Conservation (phyloP, 2,797 vertebrate genomes). For the Chanos chanos region DNA sequence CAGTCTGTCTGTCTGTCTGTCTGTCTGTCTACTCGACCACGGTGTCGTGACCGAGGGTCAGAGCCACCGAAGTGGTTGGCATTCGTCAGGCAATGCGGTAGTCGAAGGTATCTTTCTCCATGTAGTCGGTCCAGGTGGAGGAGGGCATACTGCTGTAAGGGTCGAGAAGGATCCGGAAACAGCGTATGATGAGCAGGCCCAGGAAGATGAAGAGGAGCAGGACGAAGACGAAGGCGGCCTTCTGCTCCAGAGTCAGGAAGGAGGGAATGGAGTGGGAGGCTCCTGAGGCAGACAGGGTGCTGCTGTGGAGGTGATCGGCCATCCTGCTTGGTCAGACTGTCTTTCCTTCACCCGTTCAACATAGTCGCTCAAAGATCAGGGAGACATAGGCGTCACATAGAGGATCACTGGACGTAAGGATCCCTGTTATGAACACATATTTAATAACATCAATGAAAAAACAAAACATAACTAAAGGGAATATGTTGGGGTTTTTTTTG, state of each 20-base stretch:
- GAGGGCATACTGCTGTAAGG: slow-evolving; percentile 85
- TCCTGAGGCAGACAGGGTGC: slow-evolving; percentile 68
- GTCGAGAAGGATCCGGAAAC: slow-evolving; percentile 83
- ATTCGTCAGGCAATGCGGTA: slow-evolving; percentile 82
- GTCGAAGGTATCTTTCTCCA: slow-evolving; percentile 82
- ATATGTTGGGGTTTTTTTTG: too few relatives aligned
- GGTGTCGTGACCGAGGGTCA: slow-evolving; percentile 8
- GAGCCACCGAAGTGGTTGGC: slow-evolving; percentile 30
- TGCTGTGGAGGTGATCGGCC: slow-evolving; percentile 65
- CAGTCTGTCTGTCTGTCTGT: slow-evolving; percentile 11
- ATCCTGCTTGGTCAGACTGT: slow-evolving; percentile 44
- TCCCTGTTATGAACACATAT: too few relatives aligned
- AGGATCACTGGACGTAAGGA: not conserved
- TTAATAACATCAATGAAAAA: too few relatives aligned
- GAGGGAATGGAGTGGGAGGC: slow-evolving; percentile 57
- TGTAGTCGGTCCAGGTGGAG: slow-evolving; percentile 84
- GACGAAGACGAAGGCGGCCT: slow-evolving; percentile 79
- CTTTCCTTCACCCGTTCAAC: slow-evolving; percentile 12
- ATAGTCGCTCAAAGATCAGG: slow-evolving; percentile 20
- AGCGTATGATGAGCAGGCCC: slow-evolving; percentile 81
- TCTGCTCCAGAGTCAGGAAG: slow-evolving; percentile 80
- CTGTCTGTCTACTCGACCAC: slow-evolving; percentile 38
- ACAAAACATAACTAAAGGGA: too few relatives aligned
- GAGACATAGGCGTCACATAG: slow-evolving; percentile 1
- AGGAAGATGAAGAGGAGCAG: slow-evolving; percentile 83